These are phyloP conservation scores for Malacosoma neustria DNA, from an alignment of 2,888 invertebrate genomes.

Conservation along the genomic window DNA sequence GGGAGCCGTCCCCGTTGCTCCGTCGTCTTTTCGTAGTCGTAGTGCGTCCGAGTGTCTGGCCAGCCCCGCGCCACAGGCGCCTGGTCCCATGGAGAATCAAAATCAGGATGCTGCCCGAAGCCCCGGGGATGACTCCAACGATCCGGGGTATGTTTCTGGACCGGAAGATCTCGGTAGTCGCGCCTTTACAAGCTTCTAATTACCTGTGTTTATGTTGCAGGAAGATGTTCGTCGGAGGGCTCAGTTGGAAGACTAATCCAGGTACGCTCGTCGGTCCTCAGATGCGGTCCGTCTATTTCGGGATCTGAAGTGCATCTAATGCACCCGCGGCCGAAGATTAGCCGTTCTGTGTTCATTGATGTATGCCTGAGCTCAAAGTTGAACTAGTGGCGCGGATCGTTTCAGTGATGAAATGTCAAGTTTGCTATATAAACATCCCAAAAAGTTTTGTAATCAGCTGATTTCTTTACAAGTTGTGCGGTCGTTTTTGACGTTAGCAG, in stretches of 20 bases:
- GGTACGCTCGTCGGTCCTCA: slow-evolving; percentile 79
- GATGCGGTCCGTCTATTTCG: slow-evolving; percentile 35
- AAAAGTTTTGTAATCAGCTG: slow-evolving; percentile 72
- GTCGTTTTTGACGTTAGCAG: slow-evolving; percentile 36
- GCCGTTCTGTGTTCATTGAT: slow-evolving; percentile 33
- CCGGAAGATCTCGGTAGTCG: slow-evolving; percentile 17
- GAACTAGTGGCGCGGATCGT: slow-evolving; percentile 31
- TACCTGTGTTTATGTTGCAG: slow-evolving; percentile 83
- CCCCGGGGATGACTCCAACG: slow-evolving; percentile 94
- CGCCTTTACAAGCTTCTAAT: slow-evolving; percentile 39
- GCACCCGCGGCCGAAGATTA: slow-evolving; percentile 39
- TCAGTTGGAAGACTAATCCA: slow-evolving; percentile 99
- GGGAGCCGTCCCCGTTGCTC: slow-evolving; percentile 77
- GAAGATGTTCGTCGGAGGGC: slow-evolving; percentile 99
- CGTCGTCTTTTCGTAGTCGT: slow-evolving; percentile 76
- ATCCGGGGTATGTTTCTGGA: slow-evolving; percentile 85
- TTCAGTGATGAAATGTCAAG: slow-evolving; percentile 43
- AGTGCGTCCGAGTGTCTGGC: slow-evolving; percentile 64
- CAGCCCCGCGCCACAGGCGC: slow-evolving; percentile 55
- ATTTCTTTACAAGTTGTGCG: slow-evolving; percentile 39
- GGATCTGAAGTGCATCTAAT: slow-evolving; percentile 53
- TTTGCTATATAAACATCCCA: slow-evolving; percentile 56
- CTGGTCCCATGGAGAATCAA: slow-evolving; percentile 81
- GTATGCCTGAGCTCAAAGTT: slow-evolving; percentile 26
- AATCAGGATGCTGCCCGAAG: slow-evolving; percentile 87